A percentile compares a stretch with the other conserved stretches of the same genome.
Conservation (phyloP, 1,140 invertebrate species). For the Cephus cinctus region DNA sequence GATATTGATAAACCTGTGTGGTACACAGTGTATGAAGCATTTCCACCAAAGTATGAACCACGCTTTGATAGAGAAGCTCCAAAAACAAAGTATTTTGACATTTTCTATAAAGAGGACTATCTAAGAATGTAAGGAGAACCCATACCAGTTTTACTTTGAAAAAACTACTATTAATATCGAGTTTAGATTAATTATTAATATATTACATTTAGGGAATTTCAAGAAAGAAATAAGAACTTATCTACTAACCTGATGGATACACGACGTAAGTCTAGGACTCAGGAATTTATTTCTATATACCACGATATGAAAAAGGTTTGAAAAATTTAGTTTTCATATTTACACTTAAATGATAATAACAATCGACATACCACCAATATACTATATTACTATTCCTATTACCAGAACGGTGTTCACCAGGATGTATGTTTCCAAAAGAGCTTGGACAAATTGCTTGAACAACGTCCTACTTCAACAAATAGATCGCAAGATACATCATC, state of each 20-base stretch:
- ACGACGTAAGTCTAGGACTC: conserved; percentile 55
- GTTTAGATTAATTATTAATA: neutral
- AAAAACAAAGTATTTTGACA: conserved; percentile 61
- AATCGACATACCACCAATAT: too few species aligned
- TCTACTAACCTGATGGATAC: conserved; percentile 56
- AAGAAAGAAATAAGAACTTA: conserved; percentile 57
- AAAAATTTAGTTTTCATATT: too few species aligned
- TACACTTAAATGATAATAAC: too few species aligned
- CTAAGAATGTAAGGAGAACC: conserved; percentile 72
- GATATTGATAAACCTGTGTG: conserved; percentile 82
- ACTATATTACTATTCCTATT: too few species aligned
- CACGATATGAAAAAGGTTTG: conserved; percentile 54
- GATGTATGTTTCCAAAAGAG: too few species aligned
- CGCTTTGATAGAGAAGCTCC: conserved; percentile 64
- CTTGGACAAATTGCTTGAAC: too few species aligned
- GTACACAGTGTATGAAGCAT: conserved; percentile 84
- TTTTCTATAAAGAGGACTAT: conserved; percentile 85
- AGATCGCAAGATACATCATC: too few species aligned
- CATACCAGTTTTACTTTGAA: conserved; percentile 1
- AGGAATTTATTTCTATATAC: conserved; percentile 62
- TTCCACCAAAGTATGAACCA: conserved; percentile 82
- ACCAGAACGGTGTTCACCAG: too few species aligned
- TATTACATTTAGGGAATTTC: conserved; percentile 61
- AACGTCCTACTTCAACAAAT: too few species aligned
- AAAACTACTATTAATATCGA: neutral